Conservation (phyloP, 2,888 invertebrate species). For the Polymixis flavicincta region DNA sequence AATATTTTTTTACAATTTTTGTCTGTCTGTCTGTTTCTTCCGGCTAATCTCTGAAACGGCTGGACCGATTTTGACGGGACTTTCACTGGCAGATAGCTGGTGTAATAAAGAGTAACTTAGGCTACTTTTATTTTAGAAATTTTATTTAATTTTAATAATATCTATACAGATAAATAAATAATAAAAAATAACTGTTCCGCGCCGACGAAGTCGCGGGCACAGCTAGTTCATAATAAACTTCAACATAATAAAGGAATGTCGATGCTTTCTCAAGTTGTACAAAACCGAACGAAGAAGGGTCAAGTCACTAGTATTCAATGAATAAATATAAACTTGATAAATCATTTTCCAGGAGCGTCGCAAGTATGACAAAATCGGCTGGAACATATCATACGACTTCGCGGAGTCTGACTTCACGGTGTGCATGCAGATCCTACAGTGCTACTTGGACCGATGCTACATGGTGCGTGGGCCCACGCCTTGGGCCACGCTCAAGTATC, state of each 20-base stretch:
- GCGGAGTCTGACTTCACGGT: slow-evolving; percentile 98
- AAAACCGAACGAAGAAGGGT: neutral
- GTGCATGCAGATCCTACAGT: slow-evolving; percentile 95
- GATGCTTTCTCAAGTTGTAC: neutral
- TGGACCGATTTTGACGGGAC: too few relatives aligned
- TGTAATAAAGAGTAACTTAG: too few relatives aligned
- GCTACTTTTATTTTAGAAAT: too few relatives aligned
- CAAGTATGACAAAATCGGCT: slow-evolving; percentile 98
- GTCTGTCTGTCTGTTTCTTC: too few relatives aligned
- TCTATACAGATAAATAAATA: too few relatives aligned
- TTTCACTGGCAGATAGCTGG: too few relatives aligned
- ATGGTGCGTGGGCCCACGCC: slow-evolving; percentile 92
- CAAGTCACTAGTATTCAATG: neutral
- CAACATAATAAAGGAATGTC: neutral
- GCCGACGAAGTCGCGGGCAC: too few relatives aligned
- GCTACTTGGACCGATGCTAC: slow-evolving; percentile 94
- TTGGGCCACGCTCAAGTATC: slow-evolving; percentile 97
- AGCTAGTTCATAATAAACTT: too few relatives aligned
- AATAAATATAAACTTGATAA: neutral
- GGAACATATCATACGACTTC: slow-evolving; percentile 98
- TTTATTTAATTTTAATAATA: too few relatives aligned
- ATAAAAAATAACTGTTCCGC: too few relatives aligned
- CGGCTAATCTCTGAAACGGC: too few relatives aligned
- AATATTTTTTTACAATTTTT: too few relatives aligned
- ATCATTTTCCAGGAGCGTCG: slow-evolving; percentile 93